Conservation (phyloP, 2,888 invertebrate genomes). For the Saturnia japonica region DNA sequence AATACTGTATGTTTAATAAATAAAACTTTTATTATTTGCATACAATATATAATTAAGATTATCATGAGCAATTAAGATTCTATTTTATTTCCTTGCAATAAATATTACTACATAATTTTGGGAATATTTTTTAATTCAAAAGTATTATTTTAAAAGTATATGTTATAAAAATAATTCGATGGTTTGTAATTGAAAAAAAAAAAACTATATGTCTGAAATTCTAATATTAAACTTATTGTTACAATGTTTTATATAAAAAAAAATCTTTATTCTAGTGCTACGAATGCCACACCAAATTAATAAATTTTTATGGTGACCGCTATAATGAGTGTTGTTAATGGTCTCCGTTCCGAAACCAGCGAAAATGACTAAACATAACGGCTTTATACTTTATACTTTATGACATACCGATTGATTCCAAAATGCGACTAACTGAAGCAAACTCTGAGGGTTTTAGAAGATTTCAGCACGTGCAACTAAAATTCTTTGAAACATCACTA, state of each 20-base stretch:
- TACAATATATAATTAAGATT: background rate
- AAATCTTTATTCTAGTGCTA: background rate
- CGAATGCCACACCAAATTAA: background rate
- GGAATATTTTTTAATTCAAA: background rate
- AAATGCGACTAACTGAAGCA: background rate
- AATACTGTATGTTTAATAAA: background rate
- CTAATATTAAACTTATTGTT: background rate
- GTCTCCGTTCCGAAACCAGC: too few relatives aligned
- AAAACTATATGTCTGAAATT: background rate
- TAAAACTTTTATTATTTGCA: background rate
- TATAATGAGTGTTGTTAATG: background rate
- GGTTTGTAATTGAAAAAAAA: background rate
- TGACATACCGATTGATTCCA: too few relatives aligned
- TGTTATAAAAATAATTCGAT: background rate
- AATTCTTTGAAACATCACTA: too few relatives aligned
- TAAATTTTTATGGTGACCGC: background rate
- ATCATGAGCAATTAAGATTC: background rate
- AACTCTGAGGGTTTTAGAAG: background rate
- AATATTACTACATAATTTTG: background rate
- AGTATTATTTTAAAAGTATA: background rate
- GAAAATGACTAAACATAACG: background rate
- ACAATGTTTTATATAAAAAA: too few relatives aligned
- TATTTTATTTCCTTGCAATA: background rate
- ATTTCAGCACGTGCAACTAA: background rate
- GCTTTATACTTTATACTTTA: background rate